Percentiles rank a stretch among this genome's conserved stretches.
phyloP scores from a whole-genome alignment of 64 coral and sea anemone genomes.

The Stylophora pistillata region DNA sequence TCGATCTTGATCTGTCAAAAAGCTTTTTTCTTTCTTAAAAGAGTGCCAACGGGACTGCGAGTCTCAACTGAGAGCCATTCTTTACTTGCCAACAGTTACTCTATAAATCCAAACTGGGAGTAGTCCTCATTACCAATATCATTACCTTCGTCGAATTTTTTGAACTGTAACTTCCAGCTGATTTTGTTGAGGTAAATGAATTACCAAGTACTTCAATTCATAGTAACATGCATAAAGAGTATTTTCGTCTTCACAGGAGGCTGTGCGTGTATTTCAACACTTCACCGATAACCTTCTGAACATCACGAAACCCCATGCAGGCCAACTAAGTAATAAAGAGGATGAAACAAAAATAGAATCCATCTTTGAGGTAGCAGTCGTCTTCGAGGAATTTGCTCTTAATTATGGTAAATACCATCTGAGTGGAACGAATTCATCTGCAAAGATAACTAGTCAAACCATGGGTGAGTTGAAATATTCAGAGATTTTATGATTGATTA shows the following conservation, averaged over 20 bases:
- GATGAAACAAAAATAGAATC: background rate
- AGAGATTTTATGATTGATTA: too few relatives aligned
- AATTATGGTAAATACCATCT: background rate
- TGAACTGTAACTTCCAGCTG: too few relatives aligned
- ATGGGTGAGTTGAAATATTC: background rate
- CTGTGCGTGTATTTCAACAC: background rate
- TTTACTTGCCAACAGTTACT: too few relatives aligned
- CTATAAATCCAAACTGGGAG: too few relatives aligned
- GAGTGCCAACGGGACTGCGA: too few relatives aligned
- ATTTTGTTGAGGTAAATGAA: too few relatives aligned
- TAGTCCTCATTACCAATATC: too few relatives aligned
- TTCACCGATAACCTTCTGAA: background rate
- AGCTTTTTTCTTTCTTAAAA: too few relatives aligned
- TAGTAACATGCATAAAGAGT: background rate
- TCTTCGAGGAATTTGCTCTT: background rate
- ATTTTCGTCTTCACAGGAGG: background rate
- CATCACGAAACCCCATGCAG: background rate
- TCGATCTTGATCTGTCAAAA: too few relatives aligned
- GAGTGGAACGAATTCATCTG: background rate
- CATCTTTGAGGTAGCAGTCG: background rate
- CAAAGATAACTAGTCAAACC: background rate
- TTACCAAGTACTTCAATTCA: too few relatives aligned
- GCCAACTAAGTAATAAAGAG: background rate
- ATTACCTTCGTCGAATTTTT: too few relatives aligned
- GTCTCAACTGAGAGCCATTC: too few relatives aligned